Base-by-base conservation (phyloP, 2,888 invertebrate species). In the Drosophila mercatorum region DNA sequence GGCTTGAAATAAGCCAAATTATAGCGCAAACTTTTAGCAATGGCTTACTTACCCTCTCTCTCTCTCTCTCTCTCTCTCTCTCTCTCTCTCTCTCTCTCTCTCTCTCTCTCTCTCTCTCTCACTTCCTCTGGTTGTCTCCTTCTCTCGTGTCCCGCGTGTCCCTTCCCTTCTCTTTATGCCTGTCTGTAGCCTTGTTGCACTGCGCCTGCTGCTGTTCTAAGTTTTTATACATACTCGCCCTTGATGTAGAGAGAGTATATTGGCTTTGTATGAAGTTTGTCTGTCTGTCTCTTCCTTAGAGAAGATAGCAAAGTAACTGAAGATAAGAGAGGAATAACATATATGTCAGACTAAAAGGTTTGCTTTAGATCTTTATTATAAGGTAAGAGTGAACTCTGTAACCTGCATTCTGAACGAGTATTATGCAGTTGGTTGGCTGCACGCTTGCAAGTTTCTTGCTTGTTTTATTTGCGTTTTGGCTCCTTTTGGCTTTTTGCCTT, bases 1-100 rank as follows among this genome's bases (percentile, higher is more conserved):
- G 68, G 68, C 70, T 71, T 71, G 63, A 88, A 86, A 88, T 88
- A 86, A 86, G 83, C 85, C 85, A 86, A 86, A 86, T 85, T 88
- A 88, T 82, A 78, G 83, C 75, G 72, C 67, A 81, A 75, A 75
- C 72, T 78, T 83, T 87, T 62, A 63, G 66, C 62, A 26, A 34
- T 46, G 63, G 28, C 53, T 56, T 60, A 31, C 36, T 40, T 28
- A 14, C 44, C 28, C 22, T 41, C 41, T 43, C 51, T 17, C 51
- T 53, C 28, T 46, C 26, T 14, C 51, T 53, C 28, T 46, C 26
- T 14, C 58, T 46, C 34, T 53, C 46, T 49, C 5, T 31, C 31
- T 5, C 17, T 12, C 4, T 28, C 28, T 36, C 40, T 52, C 51
- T 52, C 40, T n/a, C 51, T 53, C 28, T 46, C 26, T 14, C 58